Evolutionary conservation across 2,113 vertebrate species (phyloP).

Genomic region (Thamnaconus septentrionalis): DNA sequence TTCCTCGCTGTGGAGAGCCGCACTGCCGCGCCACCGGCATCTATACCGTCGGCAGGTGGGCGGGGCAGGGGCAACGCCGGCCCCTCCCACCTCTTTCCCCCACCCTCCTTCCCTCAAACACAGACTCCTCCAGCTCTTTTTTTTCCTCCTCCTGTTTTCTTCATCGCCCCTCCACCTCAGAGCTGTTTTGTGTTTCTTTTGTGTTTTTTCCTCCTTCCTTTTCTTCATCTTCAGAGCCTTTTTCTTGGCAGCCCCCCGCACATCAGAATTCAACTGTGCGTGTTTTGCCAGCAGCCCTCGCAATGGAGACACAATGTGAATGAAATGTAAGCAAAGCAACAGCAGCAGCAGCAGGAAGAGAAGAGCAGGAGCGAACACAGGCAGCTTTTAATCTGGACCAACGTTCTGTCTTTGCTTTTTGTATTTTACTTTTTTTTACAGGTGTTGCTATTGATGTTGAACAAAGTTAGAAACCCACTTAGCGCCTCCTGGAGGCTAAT

Average conservation of each 20-base stretch:
- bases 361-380: too few species aligned
- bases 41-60: slow-evolving; percentile 55
- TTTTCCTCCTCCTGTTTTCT: slow-evolving; percentile 1
- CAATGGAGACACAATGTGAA: too few species aligned
- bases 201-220: slow-evolving; percentile 19
- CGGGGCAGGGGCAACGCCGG: slow-evolving; percentile 19
- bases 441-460: too few species aligned
- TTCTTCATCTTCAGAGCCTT: too few species aligned
- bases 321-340: too few species aligned
- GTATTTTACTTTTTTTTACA: too few species aligned
- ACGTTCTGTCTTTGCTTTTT: too few species aligned
- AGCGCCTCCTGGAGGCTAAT: too few species aligned
- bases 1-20: slow-evolving; percentile 40
- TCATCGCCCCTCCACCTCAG: slow-evolving; percentile 5
- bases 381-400: too few species aligned
- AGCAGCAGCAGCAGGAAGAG: too few species aligned
- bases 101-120: background rate
- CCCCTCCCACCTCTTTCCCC: background rate
- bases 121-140: background rate
- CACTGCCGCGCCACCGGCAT: slow-evolving; percentile 9
- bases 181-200: background rate
- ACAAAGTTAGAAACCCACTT: too few species aligned
- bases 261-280: background rate
- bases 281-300: background rate
- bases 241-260: background rate